A percentile compares a stretch with the other conserved stretches of the same genome.
These are phyloP conservation scores for Tenodera sinensis DNA, from an alignment of 2,888 invertebrate genomes.

Conservation along the genomic window DNA sequence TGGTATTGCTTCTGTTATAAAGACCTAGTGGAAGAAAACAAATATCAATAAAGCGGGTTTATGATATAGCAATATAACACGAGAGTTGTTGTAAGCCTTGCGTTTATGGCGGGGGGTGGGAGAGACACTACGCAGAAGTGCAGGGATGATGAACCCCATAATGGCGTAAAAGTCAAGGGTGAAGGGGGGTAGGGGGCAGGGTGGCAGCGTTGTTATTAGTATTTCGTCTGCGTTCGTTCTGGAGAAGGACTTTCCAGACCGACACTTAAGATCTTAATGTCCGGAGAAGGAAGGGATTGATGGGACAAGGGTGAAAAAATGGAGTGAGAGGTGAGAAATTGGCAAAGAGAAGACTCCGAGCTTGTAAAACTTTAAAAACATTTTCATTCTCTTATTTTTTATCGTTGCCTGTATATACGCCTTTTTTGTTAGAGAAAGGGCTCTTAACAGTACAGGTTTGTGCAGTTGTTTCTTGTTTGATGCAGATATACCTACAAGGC, in stretches of 20 bases:
- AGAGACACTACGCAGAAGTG: neutral
- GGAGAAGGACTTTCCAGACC: neutral
- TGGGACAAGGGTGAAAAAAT: neutral
- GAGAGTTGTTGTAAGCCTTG: neutral
- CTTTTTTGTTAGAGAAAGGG: neutral
- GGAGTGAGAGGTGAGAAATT: neutral
- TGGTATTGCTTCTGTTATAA: neutral
- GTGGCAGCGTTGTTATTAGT: conserved; percentile 9
- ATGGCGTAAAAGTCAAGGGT: neutral
- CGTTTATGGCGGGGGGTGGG: neutral
- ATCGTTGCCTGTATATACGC: neutral
- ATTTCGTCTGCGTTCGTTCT: conserved; percentile 1
- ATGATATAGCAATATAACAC: conserved; percentile 19
- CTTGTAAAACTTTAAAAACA: neutral
- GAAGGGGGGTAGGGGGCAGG: neutral
- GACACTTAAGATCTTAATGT: conserved; percentile 5
- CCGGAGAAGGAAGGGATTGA: neutral
- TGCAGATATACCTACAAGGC: too few species aligned
- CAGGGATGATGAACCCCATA: conserved; percentile 5
- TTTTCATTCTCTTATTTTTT: neutral
- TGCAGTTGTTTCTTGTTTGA: too few species aligned
- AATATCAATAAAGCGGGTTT: conserved; percentile 23
- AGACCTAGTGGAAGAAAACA: conserved; percentile 14
- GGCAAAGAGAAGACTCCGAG: neutral
- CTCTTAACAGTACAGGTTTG: neutral